These are phyloP conservation scores for Clavelina lepadiformis DNA, from an alignment of 23 tunicate species.

Conservation along the genomic window DNA sequence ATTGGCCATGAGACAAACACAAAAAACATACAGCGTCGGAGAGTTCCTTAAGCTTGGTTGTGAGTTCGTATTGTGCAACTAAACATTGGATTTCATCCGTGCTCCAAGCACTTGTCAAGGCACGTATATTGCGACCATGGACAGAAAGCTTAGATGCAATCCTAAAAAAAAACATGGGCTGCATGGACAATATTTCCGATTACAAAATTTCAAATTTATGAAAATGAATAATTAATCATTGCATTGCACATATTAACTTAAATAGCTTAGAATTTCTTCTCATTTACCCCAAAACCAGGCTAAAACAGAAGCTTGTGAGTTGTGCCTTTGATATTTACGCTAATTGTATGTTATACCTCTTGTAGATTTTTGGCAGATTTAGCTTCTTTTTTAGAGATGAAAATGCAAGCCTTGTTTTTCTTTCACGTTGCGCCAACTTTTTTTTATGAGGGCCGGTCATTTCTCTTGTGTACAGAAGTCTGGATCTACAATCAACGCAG, in stretches of 20 bases:
- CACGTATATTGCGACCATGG: constrained; percentile 62
- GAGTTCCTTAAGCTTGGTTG: constrained; percentile 55
- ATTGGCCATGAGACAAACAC: not conserved
- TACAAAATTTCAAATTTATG: no score
- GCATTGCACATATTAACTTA: not conserved
- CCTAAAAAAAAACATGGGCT: constrained; percentile 22
- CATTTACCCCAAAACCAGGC: no score
- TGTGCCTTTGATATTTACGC: no score
- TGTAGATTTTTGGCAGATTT: constrained; percentile 47
- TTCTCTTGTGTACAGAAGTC: no score
- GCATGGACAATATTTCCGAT: not conserved
- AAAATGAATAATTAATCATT: not conserved
- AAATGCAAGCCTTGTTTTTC: constrained; percentile 50
- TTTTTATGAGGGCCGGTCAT: not conserved
- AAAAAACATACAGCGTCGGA: constrained; percentile 55
- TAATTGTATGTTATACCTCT: constrained; percentile 19
- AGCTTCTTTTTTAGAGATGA: constrained; percentile 59
- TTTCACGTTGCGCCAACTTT: constrained; percentile 6
- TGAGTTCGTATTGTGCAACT: constrained; percentile 57
- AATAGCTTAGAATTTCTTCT: not conserved
- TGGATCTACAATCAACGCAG: no score
- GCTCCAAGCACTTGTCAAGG: constrained; percentile 47
- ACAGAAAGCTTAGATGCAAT: constrained; percentile 58
- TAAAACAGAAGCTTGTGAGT: no score
- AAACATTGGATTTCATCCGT: constrained; percentile 34